Evolutionary conservation across 64 coral and sea anemone genomes (phyloP), one percentile per base, ranked within the genome.

Genomic region (Dendronephthya gigantea): DNA sequence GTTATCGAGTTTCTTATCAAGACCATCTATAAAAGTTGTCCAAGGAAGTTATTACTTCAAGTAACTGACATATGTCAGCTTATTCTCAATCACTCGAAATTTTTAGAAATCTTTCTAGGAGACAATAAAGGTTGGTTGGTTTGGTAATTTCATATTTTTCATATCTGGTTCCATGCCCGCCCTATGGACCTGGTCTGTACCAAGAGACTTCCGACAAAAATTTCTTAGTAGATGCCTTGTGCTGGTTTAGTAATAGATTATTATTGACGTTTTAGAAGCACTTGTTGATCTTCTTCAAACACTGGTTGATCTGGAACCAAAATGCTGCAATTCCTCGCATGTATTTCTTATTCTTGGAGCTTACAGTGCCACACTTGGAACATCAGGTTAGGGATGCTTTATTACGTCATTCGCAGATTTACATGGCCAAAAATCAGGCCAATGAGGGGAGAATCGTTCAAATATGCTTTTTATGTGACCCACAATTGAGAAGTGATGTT

Each of bases 241-340:
- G 23, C 23, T 16, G 50, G 23, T 22, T 22, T 52, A 52, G 23
- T 10, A 1, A 52, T 10, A 16, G 50, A 16, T 52, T 52, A 52
- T 16, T 52, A 12, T 74, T 74, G 22, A 11, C 25, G 13, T 19
- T 74, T 74, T 12, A 74, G 68, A 28, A 25, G 25, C 14, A 30
- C 30, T 74, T 1, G 68, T 74, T 74, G 68, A 74, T 74, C 68
- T 74, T 1, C 30, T 74, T 11, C 68, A 74, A 74, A 74, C 1
- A 13, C 11, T 74, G 22, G 68, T 74, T 74, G 68, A 74, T 74
- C 30, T 74, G 68, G 68, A 74, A 74, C 68, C 68, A 28, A 74
- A 74, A 74, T 74, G 68, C 30, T 74, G 68, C 30, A 11, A 74
- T 25, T 10, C 25, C 30, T 2, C 68, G 11, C 68, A 74, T 74